phyloP scores from a whole-genome alignment of 2,888 invertebrate genomes.

The Oligia latruncula region DNA sequence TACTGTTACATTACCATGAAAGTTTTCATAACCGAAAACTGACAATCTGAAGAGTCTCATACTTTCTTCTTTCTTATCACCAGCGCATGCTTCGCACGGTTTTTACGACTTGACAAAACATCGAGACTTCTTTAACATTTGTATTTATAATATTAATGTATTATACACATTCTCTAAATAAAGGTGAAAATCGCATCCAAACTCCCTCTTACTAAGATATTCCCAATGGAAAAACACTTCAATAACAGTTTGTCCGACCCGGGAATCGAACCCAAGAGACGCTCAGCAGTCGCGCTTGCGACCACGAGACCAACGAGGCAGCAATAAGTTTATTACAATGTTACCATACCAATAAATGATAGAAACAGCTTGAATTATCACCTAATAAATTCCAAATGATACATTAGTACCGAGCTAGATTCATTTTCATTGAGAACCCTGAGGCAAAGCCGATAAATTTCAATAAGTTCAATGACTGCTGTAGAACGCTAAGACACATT shows the following conservation, averaged over 20 bases:
- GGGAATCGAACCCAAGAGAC: neutral
- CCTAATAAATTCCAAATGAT: constrained; percentile 52
- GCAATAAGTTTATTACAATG: constrained; percentile 16
- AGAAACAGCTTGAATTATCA: constrained; percentile 45
- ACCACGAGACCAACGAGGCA: neutral
- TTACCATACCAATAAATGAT: constrained; percentile 47
- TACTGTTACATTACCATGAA: neutral
- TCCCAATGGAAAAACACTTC: neutral
- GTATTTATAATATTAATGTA: neutral
- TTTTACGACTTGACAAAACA: neutral
- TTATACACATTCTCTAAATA: neutral
- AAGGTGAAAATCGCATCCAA: neutral
- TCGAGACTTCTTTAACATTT: neutral
- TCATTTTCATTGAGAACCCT: constrained; percentile 51
- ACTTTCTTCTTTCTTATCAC: neutral
- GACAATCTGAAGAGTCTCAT: neutral
- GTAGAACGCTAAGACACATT: constrained; percentile 25
- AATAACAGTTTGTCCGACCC: neutral
- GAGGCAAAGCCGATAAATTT: constrained; percentile 48
- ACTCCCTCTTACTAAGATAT: neutral
- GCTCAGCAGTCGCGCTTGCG: neutral
- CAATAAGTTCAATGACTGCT: constrained; percentile 56
- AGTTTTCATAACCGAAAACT: neutral
- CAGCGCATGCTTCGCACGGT: neutral
- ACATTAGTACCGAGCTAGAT: constrained; percentile 46